phyloP scores from a whole-genome alignment of 2,113 vertebrate genomes.

The Platanista minor region DNA sequence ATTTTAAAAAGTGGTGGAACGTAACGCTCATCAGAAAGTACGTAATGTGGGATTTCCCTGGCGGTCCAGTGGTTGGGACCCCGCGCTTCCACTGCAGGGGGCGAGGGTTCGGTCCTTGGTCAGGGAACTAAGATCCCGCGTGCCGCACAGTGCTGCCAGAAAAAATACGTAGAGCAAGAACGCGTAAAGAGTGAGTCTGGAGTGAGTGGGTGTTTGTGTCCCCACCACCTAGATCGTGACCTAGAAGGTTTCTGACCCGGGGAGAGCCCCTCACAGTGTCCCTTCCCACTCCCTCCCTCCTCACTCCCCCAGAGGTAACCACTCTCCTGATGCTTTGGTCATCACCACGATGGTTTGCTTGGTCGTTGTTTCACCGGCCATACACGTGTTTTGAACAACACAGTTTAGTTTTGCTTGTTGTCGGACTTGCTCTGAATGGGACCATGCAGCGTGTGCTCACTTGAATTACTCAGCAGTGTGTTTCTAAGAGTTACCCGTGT shows the following conservation, averaged over 20 bases:
- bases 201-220: fast-evolving
- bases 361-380: neutral
- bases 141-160: no score
- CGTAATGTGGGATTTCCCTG: no score
- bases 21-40: neutral
- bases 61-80: no score
- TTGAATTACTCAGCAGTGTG: neutral
- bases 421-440: neutral
- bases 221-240: neutral
- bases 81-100: no score
- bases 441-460: neutral
- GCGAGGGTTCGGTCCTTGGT: no score
- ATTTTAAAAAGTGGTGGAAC: neutral
- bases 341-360: neutral
- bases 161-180: neutral
- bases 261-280: fast-evolving
- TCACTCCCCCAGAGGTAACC: neutral
- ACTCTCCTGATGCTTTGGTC: neutral
- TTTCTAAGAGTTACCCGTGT: neutral
- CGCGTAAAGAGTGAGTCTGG: fast-evolving
- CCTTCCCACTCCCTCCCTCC: neutral
- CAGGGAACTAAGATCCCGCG: no score
- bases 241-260: neutral
- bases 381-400: neutral
- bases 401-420: neutral